phyloP scores from a whole-genome alignment of 2,797 vertebrate species.

The Sebastes wilsoni region DNA sequence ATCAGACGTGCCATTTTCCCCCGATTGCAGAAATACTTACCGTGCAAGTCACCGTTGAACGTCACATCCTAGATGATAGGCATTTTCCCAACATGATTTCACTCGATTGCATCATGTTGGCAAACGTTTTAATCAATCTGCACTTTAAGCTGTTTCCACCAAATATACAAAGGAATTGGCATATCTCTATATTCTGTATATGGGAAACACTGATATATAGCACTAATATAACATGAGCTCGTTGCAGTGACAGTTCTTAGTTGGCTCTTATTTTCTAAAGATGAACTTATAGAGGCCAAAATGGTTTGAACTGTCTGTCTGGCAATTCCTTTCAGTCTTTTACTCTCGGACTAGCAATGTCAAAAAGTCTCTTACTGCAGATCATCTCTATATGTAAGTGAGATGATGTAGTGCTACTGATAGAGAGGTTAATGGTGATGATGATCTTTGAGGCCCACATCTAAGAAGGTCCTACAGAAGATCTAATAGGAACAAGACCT shows the following conservation, averaged over 20 bases:
- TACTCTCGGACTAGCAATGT: not conserved
- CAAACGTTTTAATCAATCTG: not conserved
- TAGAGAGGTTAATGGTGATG: not conserved
- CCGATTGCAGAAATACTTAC: not conserved
- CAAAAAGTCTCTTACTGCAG: not conserved
- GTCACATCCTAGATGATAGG: not conserved
- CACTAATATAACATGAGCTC: not conserved
- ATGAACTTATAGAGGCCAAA: not conserved
- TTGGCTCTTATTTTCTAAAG: not conserved
- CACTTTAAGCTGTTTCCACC: not conserved
- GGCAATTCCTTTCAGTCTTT: not conserved
- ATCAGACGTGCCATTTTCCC: not conserved
- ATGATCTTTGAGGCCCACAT: not conserved
- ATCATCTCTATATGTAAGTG: not conserved
- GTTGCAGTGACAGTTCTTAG: not conserved
- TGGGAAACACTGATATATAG: not conserved
- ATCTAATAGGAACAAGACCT: not conserved
- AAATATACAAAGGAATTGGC: not conserved
- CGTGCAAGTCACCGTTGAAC: not conserved
- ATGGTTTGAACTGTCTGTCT: not conserved
- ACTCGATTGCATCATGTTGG: not conserved
- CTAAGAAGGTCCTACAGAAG: not conserved
- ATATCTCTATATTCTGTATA: not conserved
- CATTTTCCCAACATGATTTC: not conserved
- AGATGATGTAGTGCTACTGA: not conserved